Conservation (phyloP, 2,888 invertebrate genomes). For the Icerya purchasi region DNA sequence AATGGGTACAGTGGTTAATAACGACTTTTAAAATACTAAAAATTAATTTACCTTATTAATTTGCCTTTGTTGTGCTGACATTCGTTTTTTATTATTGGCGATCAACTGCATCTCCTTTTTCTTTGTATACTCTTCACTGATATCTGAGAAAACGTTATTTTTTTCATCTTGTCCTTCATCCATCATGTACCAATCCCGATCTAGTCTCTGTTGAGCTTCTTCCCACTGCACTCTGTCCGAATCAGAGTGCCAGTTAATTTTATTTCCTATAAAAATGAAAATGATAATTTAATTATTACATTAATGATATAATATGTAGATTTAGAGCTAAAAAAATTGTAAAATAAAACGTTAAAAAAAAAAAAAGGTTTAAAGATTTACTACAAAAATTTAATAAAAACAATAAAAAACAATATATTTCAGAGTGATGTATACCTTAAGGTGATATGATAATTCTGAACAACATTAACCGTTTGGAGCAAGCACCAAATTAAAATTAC, state of each 20-base stretch:
- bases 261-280: conserved; percentile 27
- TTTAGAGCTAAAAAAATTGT: too few relatives aligned
- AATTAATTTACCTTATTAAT: conserved; percentile 49
- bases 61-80: conserved; percentile 88
- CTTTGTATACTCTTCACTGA: conserved; percentile 76
- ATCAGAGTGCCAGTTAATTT: conserved; percentile 33
- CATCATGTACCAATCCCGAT: conserved; percentile 92
- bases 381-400: too few relatives aligned
- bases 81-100: conserved; percentile 67
- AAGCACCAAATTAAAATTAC: too few relatives aligned
- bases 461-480: too few relatives aligned
- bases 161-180: conserved; percentile 86
- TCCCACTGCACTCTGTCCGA: conserved; percentile 47
- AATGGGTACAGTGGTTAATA: not conserved
- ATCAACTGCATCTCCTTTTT: conserved; percentile 85
- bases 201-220: conserved; percentile 69
- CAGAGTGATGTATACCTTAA: too few relatives aligned
- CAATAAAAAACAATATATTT: too few relatives aligned
- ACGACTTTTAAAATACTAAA: too few relatives aligned
- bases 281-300: too few relatives aligned
- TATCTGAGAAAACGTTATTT: conserved; percentile 73
- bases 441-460: too few relatives aligned
- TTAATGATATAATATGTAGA: too few relatives aligned
- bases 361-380: too few relatives aligned
- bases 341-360: too few relatives aligned